These are phyloP conservation scores for Sciaenops ocellatus DNA, from an alignment of 2,797 vertebrate genomes.

Conservation along the genomic window DNA sequence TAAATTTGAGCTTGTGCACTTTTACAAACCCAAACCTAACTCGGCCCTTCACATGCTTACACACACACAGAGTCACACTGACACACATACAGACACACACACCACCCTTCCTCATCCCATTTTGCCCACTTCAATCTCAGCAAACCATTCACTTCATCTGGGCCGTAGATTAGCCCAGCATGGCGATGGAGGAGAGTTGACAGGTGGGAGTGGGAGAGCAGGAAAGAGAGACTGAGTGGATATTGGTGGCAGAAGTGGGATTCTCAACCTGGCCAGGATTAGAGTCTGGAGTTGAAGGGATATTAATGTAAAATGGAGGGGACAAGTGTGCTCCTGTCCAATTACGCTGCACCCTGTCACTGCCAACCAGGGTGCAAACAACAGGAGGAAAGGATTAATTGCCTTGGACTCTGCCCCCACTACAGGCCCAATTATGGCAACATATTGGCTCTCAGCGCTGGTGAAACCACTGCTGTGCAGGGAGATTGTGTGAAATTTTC, in stretches of 20 bases:
- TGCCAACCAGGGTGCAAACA: slow-evolving; percentile 94
- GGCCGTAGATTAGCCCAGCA: slow-evolving; percentile 66
- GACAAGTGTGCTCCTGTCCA: slow-evolving; percentile 96
- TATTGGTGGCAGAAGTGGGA: slow-evolving; percentile 78
- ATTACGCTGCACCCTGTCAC: slow-evolving; percentile 97
- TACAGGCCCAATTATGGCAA: slow-evolving; percentile 99
- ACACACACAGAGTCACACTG: slow-evolving; percentile 32
- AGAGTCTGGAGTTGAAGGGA: slow-evolving; percentile 88
- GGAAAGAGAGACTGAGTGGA: slow-evolving; percentile 66
- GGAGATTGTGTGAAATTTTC: slow-evolving; percentile 99
- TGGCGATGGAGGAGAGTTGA: slow-evolving; percentile 68
- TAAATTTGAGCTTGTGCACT: slow-evolving; percentile 21
- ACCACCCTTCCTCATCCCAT: slow-evolving; percentile 48
- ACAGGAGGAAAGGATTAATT: slow-evolving; percentile 99
- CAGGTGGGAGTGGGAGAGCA: slow-evolving; percentile 69
- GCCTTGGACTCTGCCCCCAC: slow-evolving; percentile 98
- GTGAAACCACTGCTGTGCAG: slow-evolving; percentile 96
- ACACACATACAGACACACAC: slow-evolving; percentile 25
- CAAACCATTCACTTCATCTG: slow-evolving; percentile 70
- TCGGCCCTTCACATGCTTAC: neutral
- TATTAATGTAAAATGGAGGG: slow-evolving; percentile 98
- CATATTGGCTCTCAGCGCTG: slow-evolving; percentile 97
- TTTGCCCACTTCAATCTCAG: slow-evolving; percentile 68
- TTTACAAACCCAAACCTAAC: neutral
- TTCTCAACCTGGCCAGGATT: slow-evolving; percentile 79